Evolutionary conservation across 2,113 vertebrate genomes (phyloP).

Genomic region (Brachyhypopomus occidentalis): DNA sequence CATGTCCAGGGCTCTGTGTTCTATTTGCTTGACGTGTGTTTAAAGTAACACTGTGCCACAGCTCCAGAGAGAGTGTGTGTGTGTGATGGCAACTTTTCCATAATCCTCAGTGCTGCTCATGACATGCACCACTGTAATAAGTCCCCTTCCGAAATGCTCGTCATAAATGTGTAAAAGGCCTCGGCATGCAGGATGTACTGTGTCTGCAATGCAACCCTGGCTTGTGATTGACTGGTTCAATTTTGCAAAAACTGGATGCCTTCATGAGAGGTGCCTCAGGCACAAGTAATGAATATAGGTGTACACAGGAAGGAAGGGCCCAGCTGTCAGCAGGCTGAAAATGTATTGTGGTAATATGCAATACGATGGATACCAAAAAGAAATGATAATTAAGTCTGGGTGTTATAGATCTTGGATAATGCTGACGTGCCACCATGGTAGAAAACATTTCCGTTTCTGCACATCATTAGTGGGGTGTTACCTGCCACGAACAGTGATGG

Average conservation of each 20-base stretch:
- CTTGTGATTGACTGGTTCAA: slow-evolving; percentile 40
- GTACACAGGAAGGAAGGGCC: background rate
- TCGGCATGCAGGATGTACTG: slow-evolving; percentile 4
- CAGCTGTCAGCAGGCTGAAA: slow-evolving; percentile 31
- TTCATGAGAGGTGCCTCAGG: slow-evolving; percentile 22
- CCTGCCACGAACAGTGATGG: slow-evolving; percentile 42
- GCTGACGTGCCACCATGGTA: slow-evolving; percentile 32
- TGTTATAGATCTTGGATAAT: slow-evolving; percentile 25
- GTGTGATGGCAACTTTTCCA: background rate
- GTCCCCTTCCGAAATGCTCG: background rate
- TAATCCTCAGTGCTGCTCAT: background rate
- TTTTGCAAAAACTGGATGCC: slow-evolving; percentile 22
- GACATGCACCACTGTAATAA: background rate
- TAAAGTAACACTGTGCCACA: background rate
- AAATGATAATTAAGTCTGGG: slow-evolving; percentile 37
- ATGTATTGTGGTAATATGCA: slow-evolving; percentile 19
- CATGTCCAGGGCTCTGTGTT: background rate
- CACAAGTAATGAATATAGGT: slow-evolving; percentile 37
- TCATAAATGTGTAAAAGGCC: slow-evolving; percentile 5
- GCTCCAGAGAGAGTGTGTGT: background rate
- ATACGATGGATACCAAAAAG: slow-evolving; percentile 28
- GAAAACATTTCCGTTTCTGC: slow-evolving; percentile 31
- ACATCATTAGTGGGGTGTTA: slow-evolving; percentile 41
- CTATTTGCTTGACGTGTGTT: background rate
- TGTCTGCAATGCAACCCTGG: slow-evolving; percentile 8